Conservation (phyloP, 1,140 invertebrate species). For the Cotesia chilonis region DNA sequence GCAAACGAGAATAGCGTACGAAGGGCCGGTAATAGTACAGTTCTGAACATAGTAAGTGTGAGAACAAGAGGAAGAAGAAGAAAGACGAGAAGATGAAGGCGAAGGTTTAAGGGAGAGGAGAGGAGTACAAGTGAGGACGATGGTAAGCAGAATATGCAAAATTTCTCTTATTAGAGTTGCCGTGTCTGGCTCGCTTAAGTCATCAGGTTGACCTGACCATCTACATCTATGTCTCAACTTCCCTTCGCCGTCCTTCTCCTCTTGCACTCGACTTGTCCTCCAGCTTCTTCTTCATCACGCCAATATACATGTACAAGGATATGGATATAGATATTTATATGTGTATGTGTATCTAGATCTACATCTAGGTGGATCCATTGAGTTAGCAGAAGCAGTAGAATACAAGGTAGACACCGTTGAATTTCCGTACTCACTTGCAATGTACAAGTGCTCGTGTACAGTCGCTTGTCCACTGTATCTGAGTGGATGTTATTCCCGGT, state of each 20-base stretch:
- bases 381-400: neutral
- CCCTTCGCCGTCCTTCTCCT: constrained; percentile 7
- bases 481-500: constrained; percentile 76
- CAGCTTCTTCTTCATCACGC: constrained; percentile 4
- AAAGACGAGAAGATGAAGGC: neutral
- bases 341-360: neutral
- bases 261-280: constrained; percentile 9
- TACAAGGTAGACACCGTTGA: neutral
- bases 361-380: neutral
- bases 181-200: constrained; percentile 42
- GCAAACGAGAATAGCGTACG: constrained; percentile 53
- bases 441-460: constrained; percentile 74
- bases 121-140: constrained; percentile 30
- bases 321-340: too few species aligned
- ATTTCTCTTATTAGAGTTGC: constrained; percentile 61
- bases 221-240: constrained; percentile 17
- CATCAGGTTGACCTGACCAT: constrained; percentile 28
- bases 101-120: constrained; percentile 1
- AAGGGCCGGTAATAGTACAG: constrained; percentile 10
- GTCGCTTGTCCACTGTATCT: constrained; percentile 83
- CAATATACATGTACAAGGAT: too few species aligned
- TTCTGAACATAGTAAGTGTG: constrained; percentile 18
- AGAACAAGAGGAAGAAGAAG: neutral
- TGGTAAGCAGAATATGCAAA: constrained; percentile 58
- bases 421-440: constrained; percentile 67